Conservation (phyloP, 92 coral and sea anemone species). For the Zoanthus gigantus region DNA sequence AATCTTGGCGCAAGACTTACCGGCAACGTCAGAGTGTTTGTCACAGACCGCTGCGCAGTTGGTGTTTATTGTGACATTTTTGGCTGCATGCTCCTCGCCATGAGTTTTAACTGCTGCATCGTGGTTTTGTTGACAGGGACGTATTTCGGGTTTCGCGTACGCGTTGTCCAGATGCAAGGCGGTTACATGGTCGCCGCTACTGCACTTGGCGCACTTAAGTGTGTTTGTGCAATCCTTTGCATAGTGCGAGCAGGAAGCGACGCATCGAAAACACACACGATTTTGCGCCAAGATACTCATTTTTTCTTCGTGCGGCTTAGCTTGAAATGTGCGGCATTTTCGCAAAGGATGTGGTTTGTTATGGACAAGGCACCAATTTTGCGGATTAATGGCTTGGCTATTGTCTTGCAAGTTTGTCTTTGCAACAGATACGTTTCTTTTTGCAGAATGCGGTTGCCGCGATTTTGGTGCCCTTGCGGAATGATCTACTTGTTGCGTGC, state of each 20-base stretch:
- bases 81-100: constrained; percentile 48
- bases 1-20: constrained; percentile 41
- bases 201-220: constrained; percentile 40
- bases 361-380: background rate
- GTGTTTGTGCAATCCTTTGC: constrained; percentile 54
- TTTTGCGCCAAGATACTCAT: constrained; percentile 52
- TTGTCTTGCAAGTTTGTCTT: constrained; percentile 18
- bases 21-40: background rate
- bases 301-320: constrained; percentile 35
- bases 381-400: constrained; percentile 22
- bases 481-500: background rate
- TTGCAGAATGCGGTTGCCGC: background rate
- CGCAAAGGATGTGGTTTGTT: constrained; percentile 25
- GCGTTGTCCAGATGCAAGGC: constrained; percentile 46
- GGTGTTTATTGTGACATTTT: constrained; percentile 7
- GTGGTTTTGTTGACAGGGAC: too few species aligned
- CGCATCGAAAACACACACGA: constrained; percentile 52
- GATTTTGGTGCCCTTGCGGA: background rate
- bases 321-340: constrained; percentile 30
- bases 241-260: constrained; percentile 53
- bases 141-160: background rate
- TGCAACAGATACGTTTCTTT: background rate
- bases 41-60: constrained; percentile 67
- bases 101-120: background rate
- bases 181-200: constrained; percentile 47